Evolutionary conservation across 2,797 vertebrate genomes (phyloP).

Genomic region (Falco peregrinus): DNA sequence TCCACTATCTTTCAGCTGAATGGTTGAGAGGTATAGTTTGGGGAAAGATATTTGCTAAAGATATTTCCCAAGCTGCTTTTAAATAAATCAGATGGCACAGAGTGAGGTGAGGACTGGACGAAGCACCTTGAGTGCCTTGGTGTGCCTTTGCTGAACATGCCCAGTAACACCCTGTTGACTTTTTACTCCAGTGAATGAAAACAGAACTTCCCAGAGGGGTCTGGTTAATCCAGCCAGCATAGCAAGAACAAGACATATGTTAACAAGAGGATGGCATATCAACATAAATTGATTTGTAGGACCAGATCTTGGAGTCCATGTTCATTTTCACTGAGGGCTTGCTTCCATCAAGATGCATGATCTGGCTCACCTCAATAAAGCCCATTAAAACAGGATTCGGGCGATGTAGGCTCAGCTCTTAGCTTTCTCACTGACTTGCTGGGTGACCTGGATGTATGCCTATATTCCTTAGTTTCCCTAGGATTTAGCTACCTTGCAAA

Average conservation of each 20-base stretch:
- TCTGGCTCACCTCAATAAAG: neutral
- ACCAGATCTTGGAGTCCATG: fast-evolving
- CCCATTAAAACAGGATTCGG: fast-evolving
- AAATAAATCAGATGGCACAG: neutral
- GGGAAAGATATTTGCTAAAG: neutral
- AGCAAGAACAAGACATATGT: neutral
- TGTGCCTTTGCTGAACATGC: neutral
- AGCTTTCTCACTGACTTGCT: neutral
- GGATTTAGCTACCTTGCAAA: neutral
- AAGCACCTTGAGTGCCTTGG: too few species aligned
- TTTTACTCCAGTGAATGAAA: neutral
- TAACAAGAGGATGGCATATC: neutral
- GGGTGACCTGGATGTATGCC: neutral
- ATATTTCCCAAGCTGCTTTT: neutral
- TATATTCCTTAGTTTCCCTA: neutral
- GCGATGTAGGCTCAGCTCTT: neutral
- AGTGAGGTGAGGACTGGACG: neutral
- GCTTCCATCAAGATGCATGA: fast-evolving
- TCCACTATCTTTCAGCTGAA: neutral
- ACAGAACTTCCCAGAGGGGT: neutral
- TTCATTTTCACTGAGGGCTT: neutral
- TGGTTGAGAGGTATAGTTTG: neutral
- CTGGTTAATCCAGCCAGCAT: neutral
- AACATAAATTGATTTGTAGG: neutral
- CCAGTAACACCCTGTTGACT: neutral